Conservation (phyloP, 2,113 vertebrate species). For the Notiomystis cincta region DNA sequence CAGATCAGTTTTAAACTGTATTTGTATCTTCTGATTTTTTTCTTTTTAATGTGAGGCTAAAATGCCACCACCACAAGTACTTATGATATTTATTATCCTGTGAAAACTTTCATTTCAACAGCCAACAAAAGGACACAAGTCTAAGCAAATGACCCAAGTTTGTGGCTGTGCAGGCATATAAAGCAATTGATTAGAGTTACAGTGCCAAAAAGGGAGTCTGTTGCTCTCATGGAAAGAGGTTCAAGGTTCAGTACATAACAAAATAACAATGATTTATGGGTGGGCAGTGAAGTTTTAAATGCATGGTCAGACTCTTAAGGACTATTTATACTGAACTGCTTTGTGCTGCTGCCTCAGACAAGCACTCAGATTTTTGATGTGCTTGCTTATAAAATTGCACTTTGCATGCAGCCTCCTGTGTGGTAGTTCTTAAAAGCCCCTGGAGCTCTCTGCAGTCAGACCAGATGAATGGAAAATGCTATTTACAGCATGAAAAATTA, state of each 20-base stretch:
- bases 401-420: neutral
- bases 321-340: neutral
- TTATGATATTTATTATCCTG: neutral
- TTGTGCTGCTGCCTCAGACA: neutral
- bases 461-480: neutral
- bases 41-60: neutral
- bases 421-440: neutral
- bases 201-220: neutral
- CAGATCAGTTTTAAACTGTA: neutral
- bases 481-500: neutral
- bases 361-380: neutral
- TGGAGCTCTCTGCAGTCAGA: neutral
- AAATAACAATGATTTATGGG: neutral
- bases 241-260: constrained; percentile 5
- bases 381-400: neutral
- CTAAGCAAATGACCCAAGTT: neutral
- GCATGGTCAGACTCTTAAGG: neutral
- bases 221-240: neutral
- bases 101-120: neutral
- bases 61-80: neutral
- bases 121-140: neutral
- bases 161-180: neutral
- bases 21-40: neutral
- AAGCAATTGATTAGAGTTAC: neutral
- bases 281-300: neutral